Evolutionary conservation across 2,113 vertebrate species (phyloP).

Genomic region (Ochotona curzoniae): DNA sequence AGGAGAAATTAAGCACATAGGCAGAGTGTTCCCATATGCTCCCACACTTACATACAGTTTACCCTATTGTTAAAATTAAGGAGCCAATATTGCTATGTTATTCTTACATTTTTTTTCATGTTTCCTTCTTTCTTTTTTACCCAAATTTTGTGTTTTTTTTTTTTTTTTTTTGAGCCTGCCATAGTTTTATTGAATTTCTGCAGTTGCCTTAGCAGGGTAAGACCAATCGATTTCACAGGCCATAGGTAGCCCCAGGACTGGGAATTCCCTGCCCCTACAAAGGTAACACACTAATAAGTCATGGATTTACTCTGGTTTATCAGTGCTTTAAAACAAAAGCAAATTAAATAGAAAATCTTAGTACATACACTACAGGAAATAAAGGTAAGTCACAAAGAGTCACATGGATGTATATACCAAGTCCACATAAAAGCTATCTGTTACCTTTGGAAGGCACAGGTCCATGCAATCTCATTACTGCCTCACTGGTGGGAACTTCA

Average conservation of each 20-base stretch:
- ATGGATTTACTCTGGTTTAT: neutral
- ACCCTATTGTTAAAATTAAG: neutral
- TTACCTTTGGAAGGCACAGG: neutral
- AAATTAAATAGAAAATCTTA: neutral
- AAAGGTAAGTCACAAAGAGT: neutral
- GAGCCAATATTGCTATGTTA: neutral
- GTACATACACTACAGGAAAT: neutral
- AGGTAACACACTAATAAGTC: neutral
- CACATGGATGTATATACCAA: neutral
- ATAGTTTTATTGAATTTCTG: no score
- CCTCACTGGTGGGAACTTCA: neutral
- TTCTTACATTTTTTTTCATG: conserved; percentile 6
- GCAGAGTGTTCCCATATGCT: neutral
- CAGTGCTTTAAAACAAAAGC: neutral
- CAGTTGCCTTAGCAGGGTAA: no score
- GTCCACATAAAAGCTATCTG: neutral
- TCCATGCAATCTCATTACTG: neutral
- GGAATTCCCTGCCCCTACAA: no score
- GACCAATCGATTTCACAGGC: no score
- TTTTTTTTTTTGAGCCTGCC: no score
- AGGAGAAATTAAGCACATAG: conserved; percentile 13
- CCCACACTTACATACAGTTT: neutral
- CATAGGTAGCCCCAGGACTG: no score
- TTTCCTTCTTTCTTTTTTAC: conserved; percentile 22
- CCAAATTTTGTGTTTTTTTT: no score